These are phyloP conservation scores for Hylaeus anthracinus DNA, from an alignment of 1,140 invertebrate genomes.

Conservation along the genomic window DNA sequence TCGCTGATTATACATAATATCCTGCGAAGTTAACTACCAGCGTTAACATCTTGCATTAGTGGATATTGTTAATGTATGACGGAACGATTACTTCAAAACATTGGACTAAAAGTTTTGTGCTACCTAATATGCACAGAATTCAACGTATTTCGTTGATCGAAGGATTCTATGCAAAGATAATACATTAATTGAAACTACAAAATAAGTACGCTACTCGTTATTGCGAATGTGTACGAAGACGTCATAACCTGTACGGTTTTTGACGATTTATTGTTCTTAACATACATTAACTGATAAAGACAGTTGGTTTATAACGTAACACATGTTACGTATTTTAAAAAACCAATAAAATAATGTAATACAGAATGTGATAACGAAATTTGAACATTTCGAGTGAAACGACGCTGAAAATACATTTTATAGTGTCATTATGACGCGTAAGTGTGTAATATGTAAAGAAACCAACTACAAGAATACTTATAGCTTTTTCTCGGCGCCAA, in stretches of 20 bases:
- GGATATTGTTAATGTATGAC: neutral
- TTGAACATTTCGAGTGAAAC: neutral
- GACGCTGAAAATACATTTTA: neutral
- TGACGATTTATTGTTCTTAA: neutral
- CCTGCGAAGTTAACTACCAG: neutral
- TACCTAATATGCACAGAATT: neutral
- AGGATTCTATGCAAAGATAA: neutral
- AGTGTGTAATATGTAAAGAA: conserved; percentile 75
- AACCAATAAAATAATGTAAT: neutral
- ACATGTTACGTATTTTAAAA: neutral
- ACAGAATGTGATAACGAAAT: neutral
- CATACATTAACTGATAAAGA: neutral
- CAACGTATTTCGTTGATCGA: neutral
- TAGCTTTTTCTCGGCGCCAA: conserved; percentile 78
- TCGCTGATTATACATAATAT: neutral
- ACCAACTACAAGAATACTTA: conserved; percentile 76
- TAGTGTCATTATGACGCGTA: conserved; percentile 72
- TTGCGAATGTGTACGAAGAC: neutral
- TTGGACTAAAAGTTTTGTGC: neutral
- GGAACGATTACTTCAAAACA: neutral
- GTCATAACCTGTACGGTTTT: conserved; percentile 18
- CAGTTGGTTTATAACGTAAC: neutral
- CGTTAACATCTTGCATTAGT: neutral
- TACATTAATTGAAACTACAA: neutral
- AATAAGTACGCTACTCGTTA: neutral